phyloP scores from a whole-genome alignment of 2,797 vertebrate species.

The Hephaestus fuliginosus region DNA sequence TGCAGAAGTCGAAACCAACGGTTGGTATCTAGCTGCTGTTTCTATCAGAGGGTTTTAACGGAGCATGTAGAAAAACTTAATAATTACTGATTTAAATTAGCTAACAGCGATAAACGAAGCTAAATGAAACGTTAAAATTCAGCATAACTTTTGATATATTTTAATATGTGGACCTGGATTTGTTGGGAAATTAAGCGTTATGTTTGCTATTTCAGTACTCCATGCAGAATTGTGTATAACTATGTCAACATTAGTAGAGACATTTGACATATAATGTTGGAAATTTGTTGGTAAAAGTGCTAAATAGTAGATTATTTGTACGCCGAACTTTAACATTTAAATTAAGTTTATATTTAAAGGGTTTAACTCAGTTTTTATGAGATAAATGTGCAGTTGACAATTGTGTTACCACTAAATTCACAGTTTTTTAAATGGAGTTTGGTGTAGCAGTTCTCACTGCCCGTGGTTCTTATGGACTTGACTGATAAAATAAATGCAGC shows the following conservation, averaged over 20 bases:
- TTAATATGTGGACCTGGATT: neutral
- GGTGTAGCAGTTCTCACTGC: neutral
- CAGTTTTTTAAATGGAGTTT: neutral
- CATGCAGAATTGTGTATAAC: neutral
- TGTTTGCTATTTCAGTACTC: neutral
- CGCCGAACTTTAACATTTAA: neutral
- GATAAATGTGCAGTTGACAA: neutral
- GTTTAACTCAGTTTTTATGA: neutral
- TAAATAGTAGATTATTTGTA: rapidly evolving
- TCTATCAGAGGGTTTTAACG: rapidly evolving
- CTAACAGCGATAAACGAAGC: neutral
- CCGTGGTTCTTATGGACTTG: neutral
- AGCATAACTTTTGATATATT: neutral
- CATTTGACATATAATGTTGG: neutral
- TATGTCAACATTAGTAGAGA: neutral
- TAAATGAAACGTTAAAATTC: neutral
- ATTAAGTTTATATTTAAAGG: neutral
- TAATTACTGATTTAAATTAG: neutral
- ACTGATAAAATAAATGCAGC: neutral
- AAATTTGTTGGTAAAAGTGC: neutral
- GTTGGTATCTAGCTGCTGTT: rapidly evolving
- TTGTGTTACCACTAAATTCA: neutral
- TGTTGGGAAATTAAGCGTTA: too few species aligned
- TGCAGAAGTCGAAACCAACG: neutral
- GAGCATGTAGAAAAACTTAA: neutral